Evolutionary conservation across 2,113 vertebrate genomes (phyloP), one percentile per base, ranked within the genome.

Genomic region (Lanius ludovicianus): DNA sequence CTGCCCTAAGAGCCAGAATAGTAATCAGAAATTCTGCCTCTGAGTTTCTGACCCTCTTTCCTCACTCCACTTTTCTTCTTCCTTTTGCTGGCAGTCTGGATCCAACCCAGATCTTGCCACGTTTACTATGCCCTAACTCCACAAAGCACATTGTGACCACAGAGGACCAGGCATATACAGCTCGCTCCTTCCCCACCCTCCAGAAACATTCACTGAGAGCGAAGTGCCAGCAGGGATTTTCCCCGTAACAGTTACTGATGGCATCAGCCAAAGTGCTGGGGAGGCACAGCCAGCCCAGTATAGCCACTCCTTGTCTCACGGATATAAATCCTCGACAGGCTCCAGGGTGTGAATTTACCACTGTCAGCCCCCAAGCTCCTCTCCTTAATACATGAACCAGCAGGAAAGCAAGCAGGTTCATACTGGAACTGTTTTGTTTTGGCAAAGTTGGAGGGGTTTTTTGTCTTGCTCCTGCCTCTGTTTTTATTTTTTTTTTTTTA

Each of bases 341-440:
- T 91, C 50, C 41, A 44, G 57, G 53, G 67, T 77, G 39, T 1
- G 3, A 70, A 79, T 85, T 87, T 85, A 80, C 70, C 14, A 15
- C 70, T 76, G 53, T 46, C 57, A 90, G 62, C 57, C 68, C 49
- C 75, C n/a, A 23, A 79, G 57, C 65, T 90, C 42, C 50, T 69
- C 1, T 19, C 59, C 27, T 89, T 44, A 65, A 0, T 2, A 67
- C 67, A 30, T 6, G 47, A 89, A 68, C 73, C 76, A 89, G 89
- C 79, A 81, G 68, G 59, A 90, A 89, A 92, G 64, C 27, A 76
- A 89, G 83, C 95, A 95, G 80, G 96, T 95, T 92, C 30, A 55
- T 56, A 90, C 86, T 84, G 42, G 95, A 95, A 86, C 60, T 81
- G 33, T 81, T 92, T 74, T 86, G 76, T 90, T 89, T 84, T 95